Percentiles rank a stretch among this genome's conserved stretches.
Evolutionary conservation across 2,888 invertebrate genomes (phyloP).

Genomic region (Amphipoea oculea): DNA sequence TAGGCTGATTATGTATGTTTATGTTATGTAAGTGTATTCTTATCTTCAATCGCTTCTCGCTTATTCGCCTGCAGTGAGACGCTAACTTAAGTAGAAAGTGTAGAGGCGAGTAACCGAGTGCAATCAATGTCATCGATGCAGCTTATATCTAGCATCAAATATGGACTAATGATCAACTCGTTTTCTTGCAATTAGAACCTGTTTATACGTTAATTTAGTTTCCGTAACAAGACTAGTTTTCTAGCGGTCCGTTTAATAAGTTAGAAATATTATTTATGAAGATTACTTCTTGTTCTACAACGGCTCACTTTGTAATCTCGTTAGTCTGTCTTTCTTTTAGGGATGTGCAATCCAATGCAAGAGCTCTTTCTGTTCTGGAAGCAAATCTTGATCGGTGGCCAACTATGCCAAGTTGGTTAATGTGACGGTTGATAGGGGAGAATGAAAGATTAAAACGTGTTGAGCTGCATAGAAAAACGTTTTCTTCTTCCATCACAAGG

Average conservation of each 20-base stretch:
- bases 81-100: conserved; percentile 45
- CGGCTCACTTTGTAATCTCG: neutral
- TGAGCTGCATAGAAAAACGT: neutral
- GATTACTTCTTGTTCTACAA: neutral
- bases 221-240: conserved; percentile 34
- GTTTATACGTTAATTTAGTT: conserved; percentile 26
- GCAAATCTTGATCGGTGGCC: neutral
- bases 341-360: neutral
- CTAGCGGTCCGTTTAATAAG: conserved; percentile 17
- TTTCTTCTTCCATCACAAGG: neutral
- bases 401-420: neutral
- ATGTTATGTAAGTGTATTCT: too few species aligned
- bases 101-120: conserved; percentile 18
- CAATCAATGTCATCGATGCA: conserved; percentile 47
- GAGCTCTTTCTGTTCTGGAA: neutral
- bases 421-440: neutral
- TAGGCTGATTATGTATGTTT: too few species aligned
- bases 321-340: neutral
- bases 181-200: conserved; percentile 43
- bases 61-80: neutral
- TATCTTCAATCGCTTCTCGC: neutral
- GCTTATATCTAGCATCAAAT: conserved; percentile 44
- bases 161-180: conserved; percentile 41
- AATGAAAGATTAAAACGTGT: neutral
- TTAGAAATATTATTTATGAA: conserved; percentile 13